phyloP scores from a whole-genome alignment of 2,797 vertebrate species.

The Sandelia bainsii region DNA sequence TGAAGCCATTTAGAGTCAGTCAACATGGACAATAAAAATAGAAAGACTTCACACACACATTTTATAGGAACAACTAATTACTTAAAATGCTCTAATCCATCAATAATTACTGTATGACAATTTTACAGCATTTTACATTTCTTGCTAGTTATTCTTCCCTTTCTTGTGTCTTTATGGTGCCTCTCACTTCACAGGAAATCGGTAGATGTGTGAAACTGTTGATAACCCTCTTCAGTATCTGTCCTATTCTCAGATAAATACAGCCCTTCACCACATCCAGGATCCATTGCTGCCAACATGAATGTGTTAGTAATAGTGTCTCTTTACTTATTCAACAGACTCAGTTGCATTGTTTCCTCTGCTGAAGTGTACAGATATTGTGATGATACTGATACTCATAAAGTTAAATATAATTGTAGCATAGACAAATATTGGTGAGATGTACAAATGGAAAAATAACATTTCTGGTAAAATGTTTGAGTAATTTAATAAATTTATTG shows the following conservation, averaged over 20 bases:
- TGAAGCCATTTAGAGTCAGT: conserved; percentile 45
- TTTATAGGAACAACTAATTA: conserved; percentile 47
- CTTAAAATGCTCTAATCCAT: conserved; percentile 47
- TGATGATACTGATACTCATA: conserved; percentile 20
- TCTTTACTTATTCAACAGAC: conserved; percentile 70
- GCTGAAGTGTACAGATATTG: conserved; percentile 32
- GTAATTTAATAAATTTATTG: background rate
- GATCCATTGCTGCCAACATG: conserved; percentile 65
- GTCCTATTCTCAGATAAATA: conserved; percentile 62
- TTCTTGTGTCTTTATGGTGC: conserved; percentile 30
- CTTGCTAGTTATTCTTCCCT: conserved; percentile 23
- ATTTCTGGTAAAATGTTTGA: background rate
- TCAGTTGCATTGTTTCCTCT: conserved; percentile 40
- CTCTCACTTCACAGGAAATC: conserved; percentile 53
- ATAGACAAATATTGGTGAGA: background rate
- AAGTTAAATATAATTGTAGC: conserved; percentile 10
- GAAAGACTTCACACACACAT: conserved; percentile 25
- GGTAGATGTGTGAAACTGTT: conserved; percentile 55
- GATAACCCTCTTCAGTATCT: conserved; percentile 52
- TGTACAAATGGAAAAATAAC: background rate
- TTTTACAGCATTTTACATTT: conserved; percentile 42
- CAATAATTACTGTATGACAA: conserved; percentile 45
- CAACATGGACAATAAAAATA: conserved; percentile 52
- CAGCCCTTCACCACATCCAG: conserved; percentile 57
- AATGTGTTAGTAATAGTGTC: conserved; percentile 65